Percentiles rank a stretch among this genome's conserved stretches.
Conservation (phyloP, 2,888 invertebrate genomes). For the Germaria angustata region DNA sequence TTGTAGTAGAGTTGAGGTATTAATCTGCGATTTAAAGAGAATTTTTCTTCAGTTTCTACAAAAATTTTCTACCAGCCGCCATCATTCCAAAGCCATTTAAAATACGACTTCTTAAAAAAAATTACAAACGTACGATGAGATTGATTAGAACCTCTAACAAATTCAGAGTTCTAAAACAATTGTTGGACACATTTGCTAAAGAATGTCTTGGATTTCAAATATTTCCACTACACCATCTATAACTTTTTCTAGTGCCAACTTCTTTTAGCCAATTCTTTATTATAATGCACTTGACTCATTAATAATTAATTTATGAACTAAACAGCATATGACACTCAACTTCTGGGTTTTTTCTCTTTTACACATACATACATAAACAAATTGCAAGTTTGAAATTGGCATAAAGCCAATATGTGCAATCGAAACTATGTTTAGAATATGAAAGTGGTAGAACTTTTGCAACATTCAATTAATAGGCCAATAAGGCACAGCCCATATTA, state of each 20-base stretch:
- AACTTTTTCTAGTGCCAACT: background rate
- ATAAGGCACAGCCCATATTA: conserved; percentile 66
- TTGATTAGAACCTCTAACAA: too few species aligned
- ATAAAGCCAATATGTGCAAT: conserved; percentile 46
- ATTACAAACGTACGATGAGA: too few species aligned
- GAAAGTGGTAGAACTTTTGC: conserved; percentile 63
- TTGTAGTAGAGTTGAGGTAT: too few species aligned
- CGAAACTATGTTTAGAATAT: conserved; percentile 63
- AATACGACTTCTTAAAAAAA: too few species aligned
- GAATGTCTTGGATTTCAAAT: background rate
- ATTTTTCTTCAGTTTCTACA: too few species aligned
- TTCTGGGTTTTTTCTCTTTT: conserved; percentile 45
- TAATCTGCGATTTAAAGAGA: too few species aligned
- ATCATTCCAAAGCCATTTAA: too few species aligned
- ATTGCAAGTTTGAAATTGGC: conserved; percentile 42
- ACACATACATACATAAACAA: background rate
- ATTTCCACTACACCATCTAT: background rate
- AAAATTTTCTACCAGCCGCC: too few species aligned
- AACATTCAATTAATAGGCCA: conserved; percentile 63
- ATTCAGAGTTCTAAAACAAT: too few species aligned
- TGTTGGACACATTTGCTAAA: too few species aligned
- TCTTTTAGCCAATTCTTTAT: background rate
- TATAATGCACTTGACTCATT: conserved; percentile 51
- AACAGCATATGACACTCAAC: conserved; percentile 43
- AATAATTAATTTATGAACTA: conserved; percentile 40